A percentile compares a stretch with the other conserved stretches of the same genome.
phyloP scores from a whole-genome alignment of 2,797 vertebrate genomes.

The Coranthus polyacanthus region DNA sequence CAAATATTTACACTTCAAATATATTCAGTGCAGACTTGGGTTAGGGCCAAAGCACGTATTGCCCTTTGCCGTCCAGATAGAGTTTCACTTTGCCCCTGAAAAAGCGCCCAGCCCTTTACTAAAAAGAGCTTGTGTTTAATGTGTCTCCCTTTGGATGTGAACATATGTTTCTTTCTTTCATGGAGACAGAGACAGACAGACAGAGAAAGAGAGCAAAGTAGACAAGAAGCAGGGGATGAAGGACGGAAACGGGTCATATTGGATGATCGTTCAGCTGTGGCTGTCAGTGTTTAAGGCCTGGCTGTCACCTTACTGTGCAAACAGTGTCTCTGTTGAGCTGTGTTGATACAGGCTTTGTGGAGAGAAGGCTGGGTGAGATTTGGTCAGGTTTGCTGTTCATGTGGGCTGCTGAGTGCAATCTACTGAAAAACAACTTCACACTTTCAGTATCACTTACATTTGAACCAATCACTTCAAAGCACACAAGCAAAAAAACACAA shows the following conservation, averaged over 20 bases:
- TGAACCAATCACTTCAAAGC: slow-evolving; percentile 36
- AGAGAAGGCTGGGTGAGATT: slow-evolving; percentile 42
- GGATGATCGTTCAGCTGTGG: slow-evolving; percentile 65
- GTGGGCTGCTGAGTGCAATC: slow-evolving; percentile 21
- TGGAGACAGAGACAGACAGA: slow-evolving; percentile 51
- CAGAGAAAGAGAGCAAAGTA: slow-evolving; percentile 54
- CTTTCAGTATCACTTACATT: slow-evolving; percentile 33
- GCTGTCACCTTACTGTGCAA: slow-evolving; percentile 79
- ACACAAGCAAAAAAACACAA: slow-evolving; percentile 12
- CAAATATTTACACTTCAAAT: slow-evolving; percentile 87
- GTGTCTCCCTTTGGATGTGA: slow-evolving; percentile 72
- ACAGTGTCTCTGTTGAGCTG: slow-evolving; percentile 68
- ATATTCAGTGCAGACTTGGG: slow-evolving; percentile 75
- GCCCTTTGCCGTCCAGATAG: slow-evolving; percentile 78
- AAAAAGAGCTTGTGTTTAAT: slow-evolving; percentile 81
- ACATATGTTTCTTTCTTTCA: slow-evolving; percentile 84
- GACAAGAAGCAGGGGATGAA: slow-evolving; percentile 50
- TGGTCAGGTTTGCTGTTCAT: slow-evolving; percentile 32
- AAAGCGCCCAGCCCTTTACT: slow-evolving; percentile 75
- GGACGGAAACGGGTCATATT: slow-evolving; percentile 69
- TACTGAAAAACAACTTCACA: slow-evolving; percentile 42
- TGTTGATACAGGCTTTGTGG: slow-evolving; percentile 69
- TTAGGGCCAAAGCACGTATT: slow-evolving; percentile 80
- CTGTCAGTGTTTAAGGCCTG: slow-evolving; percentile 62
- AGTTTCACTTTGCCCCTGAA: slow-evolving; percentile 82